Conservation (phyloP, 2,113 vertebrate genomes). For the Uropsilus gracilis region DNA sequence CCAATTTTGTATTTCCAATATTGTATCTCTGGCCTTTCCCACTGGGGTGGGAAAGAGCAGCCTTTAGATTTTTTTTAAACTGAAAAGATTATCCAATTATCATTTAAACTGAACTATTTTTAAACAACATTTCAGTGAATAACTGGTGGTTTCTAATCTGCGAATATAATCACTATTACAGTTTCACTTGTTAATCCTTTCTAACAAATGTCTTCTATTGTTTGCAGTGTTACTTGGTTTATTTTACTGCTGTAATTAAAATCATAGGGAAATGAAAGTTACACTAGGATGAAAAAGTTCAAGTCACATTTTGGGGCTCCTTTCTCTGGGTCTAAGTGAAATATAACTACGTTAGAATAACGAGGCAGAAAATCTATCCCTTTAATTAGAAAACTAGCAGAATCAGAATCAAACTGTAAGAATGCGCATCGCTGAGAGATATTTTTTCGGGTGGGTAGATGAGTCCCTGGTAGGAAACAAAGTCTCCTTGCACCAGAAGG, state of each 20-base stretch:
- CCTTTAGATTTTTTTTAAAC: not conserved
- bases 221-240: slow-evolving; percentile 36
- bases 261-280: slow-evolving; percentile 42
- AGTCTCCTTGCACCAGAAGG: not conserved
- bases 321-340: slow-evolving; percentile 71
- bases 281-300: slow-evolving; percentile 38
- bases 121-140: slow-evolving; percentile 11
- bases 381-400: slow-evolving; percentile 82
- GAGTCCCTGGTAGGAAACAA: not conserved
- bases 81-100: slow-evolving; percentile 9
- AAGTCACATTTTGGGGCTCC: slow-evolving; percentile 32
- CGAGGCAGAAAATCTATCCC: slow-evolving; percentile 80
- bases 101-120: slow-evolving; percentile 38
- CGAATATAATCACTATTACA: slow-evolving; percentile 17
- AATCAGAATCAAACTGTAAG: slow-evolving; percentile 20
- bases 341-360: slow-evolving; percentile 72
- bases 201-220: slow-evolving; percentile 46
- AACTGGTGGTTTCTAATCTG: slow-evolving; percentile 20
- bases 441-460: not conserved
- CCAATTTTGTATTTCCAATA: slow-evolving; percentile 17
- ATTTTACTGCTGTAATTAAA: slow-evolving; percentile 65
- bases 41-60: not conserved
- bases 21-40: no score
- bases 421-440: not conserved
- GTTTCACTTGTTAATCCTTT: slow-evolving; percentile 55